Evolutionary conservation across 2,797 vertebrate species (phyloP).

Genomic region (Pangasius sanitwongsei): DNA sequence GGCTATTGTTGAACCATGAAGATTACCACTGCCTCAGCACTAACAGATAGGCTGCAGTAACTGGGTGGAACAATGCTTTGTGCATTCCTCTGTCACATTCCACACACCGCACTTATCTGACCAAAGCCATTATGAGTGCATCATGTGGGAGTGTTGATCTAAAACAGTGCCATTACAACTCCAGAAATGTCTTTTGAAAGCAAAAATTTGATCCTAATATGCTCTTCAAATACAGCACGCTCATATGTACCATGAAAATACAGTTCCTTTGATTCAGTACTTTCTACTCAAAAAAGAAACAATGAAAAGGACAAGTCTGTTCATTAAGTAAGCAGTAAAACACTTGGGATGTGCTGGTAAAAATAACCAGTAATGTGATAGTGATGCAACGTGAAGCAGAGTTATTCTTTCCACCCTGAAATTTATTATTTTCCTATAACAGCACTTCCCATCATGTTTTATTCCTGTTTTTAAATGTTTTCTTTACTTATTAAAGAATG

Average conservation of each 20-base stretch:
- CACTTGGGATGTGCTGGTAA: not conserved
- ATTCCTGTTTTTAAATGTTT: not conserved
- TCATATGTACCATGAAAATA: not conserved
- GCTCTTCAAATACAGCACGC: no score
- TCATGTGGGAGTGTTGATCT: not conserved
- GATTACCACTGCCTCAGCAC: slow-evolving; percentile 46
- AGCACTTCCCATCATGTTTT: not conserved
- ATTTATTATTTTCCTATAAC: not conserved
- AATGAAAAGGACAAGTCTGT: not conserved
- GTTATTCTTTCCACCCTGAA: not conserved
- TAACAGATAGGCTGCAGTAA: slow-evolving; percentile 20
- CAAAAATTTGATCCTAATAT: not conserved
- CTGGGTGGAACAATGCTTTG: slow-evolving; percentile 27
- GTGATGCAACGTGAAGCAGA: not conserved
- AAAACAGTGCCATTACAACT: not conserved
- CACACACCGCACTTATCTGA: slow-evolving; percentile 58
- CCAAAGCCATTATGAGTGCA: slow-evolving; percentile 13
- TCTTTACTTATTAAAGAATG: not conserved
- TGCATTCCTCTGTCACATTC: slow-evolving; percentile 63
- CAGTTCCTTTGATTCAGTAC: not conserved
- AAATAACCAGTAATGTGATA: not conserved
- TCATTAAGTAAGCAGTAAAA: not conserved
- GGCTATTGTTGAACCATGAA: slow-evolving; percentile 24
- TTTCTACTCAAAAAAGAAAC: no score
- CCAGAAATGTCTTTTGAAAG: not conserved